Base-by-base conservation (phyloP, 2,797 vertebrate genomes). In the Synanceia verrucosa region DNA sequence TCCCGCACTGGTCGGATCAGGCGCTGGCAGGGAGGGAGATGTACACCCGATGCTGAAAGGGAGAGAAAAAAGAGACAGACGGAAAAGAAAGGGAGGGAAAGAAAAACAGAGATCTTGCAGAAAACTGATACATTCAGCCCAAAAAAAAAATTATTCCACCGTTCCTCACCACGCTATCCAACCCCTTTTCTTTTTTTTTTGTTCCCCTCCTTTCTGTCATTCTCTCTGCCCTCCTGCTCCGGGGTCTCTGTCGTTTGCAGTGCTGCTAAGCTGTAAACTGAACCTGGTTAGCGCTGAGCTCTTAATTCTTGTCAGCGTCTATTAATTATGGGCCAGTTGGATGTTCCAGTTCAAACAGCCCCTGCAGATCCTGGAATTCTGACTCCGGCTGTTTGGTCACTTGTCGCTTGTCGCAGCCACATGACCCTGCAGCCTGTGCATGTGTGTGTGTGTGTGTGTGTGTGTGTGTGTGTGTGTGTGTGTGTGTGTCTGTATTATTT, bases 301-400 rank as follows among this genome's bases (percentile, higher is more conserved):
- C 80, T 92, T 93, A 91, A 94, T 93, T 94, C 93, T 91, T 93
- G 91, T 94, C 92, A 93, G 89, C 83, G 78, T 93, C 91, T 91
- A 91, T 93, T 94, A 94, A 93, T 94, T 94, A 93, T 90, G 88
- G 84, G 82, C 81, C 86, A 84, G 89, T 89, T 88, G 89, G 85
- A 89, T 79, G 86, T 90, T 93, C 88, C 88, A 92, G 89, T 93
- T 94, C 92, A 94, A 93, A 91, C 88, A 68, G 87, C 91, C 88
- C 89, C 91, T 72, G 71, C 82, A 33, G 88, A 92, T 88, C 85
- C 84, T 87, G 78, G 90, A 90, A 93, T 91, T 87, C 85, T 86
- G 75, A 87, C 83, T 83, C 78, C 33, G 84, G 85, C 86, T 91
- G 89, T 82, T 83, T 75, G 73, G 85, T 89, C 87, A 83, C 87